Conservation (phyloP, 2,113 vertebrate genomes). For the Barnardius zonarius region DNA sequence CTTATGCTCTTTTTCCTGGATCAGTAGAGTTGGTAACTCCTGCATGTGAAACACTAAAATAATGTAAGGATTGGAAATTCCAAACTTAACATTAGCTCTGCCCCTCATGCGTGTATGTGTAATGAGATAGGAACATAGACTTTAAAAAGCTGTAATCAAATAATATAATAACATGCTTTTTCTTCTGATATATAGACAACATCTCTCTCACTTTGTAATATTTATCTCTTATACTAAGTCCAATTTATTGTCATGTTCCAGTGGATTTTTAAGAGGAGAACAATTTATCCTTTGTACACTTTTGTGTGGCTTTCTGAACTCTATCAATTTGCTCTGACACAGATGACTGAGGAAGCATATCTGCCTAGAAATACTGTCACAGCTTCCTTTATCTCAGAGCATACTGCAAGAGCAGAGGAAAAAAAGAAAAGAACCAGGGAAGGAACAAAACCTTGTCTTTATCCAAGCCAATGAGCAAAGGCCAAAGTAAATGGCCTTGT, state of each 20-base stretch:
- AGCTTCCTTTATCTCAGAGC: not conserved
- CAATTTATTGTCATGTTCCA: not conserved
- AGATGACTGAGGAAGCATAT: not conserved
- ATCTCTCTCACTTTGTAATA: not conserved
- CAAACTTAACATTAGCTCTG: not conserved
- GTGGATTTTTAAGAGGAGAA: not conserved
- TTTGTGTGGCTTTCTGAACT: not conserved
- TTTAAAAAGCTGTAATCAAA: not conserved
- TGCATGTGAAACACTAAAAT: not conserved
- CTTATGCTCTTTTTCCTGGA: not conserved
- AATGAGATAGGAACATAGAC: not conserved
- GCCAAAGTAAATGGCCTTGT: not conserved
- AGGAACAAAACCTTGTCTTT: not conserved
- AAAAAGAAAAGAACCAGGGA: not conserved
- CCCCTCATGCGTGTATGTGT: not conserved
- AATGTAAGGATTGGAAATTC: not conserved
- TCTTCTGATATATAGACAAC: not conserved
- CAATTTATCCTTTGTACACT: not conserved
- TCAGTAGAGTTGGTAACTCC: not conserved
- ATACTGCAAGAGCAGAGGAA: not conserved
- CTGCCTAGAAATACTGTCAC: not conserved
- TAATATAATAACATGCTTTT: not conserved
- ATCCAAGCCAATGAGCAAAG: not conserved
- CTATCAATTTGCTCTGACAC: not conserved
- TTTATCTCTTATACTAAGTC: not conserved